Percentiles rank a stretch among this genome's conserved stretches.
These are phyloP conservation scores for Synergus umbraculus DNA, from an alignment of 2,888 invertebrate species.

Conservation along the genomic window DNA sequence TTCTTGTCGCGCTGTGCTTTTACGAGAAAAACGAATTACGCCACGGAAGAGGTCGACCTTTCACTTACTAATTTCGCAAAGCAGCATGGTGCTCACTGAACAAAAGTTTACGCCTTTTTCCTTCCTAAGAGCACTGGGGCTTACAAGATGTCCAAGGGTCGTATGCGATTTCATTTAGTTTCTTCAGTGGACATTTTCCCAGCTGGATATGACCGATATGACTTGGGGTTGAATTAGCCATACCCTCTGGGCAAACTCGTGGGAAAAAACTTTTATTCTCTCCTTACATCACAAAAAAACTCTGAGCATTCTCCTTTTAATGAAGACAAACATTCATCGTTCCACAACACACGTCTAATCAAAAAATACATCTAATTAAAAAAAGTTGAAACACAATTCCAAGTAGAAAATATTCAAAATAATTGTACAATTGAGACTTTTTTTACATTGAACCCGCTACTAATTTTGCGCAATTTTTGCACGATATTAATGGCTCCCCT, in stretches of 20 bases:
- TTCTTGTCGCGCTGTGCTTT: slow-evolving; percentile 31
- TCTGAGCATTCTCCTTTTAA: not conserved
- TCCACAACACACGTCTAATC: not conserved
- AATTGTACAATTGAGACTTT: too few relatives aligned
- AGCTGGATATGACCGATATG: not conserved
- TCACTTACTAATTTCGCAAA: slow-evolving; percentile 31
- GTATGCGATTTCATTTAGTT: slow-evolving; percentile 24
- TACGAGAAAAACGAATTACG: slow-evolving; percentile 38
- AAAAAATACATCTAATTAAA: not conserved
- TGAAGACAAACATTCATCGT: not conserved
- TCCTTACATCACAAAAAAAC: not conserved
- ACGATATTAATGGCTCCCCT: not conserved
- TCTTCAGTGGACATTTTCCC: slow-evolving; percentile 11
- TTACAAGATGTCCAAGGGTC: slow-evolving; percentile 35
- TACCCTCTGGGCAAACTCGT: not conserved
- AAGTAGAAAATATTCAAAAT: not conserved
- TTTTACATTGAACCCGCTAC: too few relatives aligned
- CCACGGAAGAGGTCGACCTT: slow-evolving; percentile 9
- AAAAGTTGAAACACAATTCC: not conserved
- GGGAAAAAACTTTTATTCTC: slow-evolving; percentile 1
- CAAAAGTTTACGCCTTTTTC: slow-evolving; percentile 13
- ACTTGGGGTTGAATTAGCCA: slow-evolving; percentile 26
- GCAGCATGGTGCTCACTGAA: slow-evolving; percentile 5
- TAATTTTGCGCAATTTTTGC: not conserved
- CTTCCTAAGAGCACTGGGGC: not conserved